Evolutionary conservation across 1,140 invertebrate species (phyloP), one percentile per base, ranked within the genome.

Genomic region (Elymnias hypermnestra): DNA sequence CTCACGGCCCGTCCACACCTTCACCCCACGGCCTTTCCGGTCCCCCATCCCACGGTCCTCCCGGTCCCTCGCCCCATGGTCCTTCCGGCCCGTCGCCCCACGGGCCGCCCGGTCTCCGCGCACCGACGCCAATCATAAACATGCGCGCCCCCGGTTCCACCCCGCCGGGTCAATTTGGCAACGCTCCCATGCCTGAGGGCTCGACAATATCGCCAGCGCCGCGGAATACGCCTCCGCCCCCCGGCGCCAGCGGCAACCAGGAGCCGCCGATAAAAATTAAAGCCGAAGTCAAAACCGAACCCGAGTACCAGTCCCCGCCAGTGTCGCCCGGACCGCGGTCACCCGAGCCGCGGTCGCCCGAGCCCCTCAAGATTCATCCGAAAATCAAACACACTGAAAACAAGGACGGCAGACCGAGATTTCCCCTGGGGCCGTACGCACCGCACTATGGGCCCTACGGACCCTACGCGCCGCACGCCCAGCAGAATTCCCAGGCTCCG

Each of bases 401-500:
- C 51, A 73, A 77, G 52, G 66, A 76, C 21, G 61, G 70, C 1
- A 33, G 72, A 18, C 65, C 76, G 45, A 66, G 82, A 0, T 83
- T 62, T 44, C 83, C 84, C 22, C 64, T 83, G 3, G 84, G 83
- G 3, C 83, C 83, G 0, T 84, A 84, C 60, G 79, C 83, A 12
- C 79, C 85, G 2, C 83, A 87, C 37, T 86, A 83, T 42, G 79
- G 71, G 1, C 78, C 83, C 0, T 84, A 82, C 55, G 75, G 81
- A 4, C 83, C 83, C 0, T 82, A 85, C 58, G 78, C 79, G 12
- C 76, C 75, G 5, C 23, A 33, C 15, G 26, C 60, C 17, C 62
- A 41, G 28, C 28, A n/a, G n/a, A n/a, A n/a, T n/a, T n/a, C 46
- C 8, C 40, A 31, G 9, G 26, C 25, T 9, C 41, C 41, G 17